These are phyloP conservation scores for Neoarius graeffei DNA, from an alignment of 2,113 vertebrate species.

Conservation along the genomic window DNA sequence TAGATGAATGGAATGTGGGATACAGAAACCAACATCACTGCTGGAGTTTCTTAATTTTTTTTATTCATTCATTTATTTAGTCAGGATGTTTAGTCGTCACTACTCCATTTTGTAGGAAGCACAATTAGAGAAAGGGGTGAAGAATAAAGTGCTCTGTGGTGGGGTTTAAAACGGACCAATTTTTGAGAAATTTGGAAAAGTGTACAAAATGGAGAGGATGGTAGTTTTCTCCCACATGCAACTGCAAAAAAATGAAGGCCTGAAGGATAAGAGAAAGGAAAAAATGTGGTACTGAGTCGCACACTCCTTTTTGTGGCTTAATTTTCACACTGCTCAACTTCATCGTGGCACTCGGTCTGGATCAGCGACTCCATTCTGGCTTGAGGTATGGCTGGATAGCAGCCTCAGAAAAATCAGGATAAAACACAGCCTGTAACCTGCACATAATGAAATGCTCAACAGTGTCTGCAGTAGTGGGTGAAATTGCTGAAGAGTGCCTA, in stretches of 20 bases:
- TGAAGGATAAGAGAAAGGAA: background rate
- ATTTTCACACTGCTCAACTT: background rate
- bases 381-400: background rate
- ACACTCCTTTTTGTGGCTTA: background rate
- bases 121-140: background rate
- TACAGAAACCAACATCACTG: background rate
- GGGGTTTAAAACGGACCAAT: background rate
- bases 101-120: background rate
- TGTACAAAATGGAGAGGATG: background rate
- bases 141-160: background rate
- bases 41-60: constrained; percentile 12
- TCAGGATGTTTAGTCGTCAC: background rate
- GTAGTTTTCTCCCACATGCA: background rate
- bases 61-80: background rate
- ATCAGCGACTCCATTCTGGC: background rate
- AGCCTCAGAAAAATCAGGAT: background rate
- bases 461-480: background rate
- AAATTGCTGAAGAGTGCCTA: background rate
- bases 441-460: background rate
- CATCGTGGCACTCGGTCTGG: background rate
- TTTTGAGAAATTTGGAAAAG: constrained; percentile 8
- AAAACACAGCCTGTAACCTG: background rate
- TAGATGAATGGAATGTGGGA: constrained; percentile 9
- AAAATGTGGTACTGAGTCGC: background rate
- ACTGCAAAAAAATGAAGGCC: background rate